Base-by-base conservation (phyloP, 2,113 vertebrate species). In the Equus quagga region DNA sequence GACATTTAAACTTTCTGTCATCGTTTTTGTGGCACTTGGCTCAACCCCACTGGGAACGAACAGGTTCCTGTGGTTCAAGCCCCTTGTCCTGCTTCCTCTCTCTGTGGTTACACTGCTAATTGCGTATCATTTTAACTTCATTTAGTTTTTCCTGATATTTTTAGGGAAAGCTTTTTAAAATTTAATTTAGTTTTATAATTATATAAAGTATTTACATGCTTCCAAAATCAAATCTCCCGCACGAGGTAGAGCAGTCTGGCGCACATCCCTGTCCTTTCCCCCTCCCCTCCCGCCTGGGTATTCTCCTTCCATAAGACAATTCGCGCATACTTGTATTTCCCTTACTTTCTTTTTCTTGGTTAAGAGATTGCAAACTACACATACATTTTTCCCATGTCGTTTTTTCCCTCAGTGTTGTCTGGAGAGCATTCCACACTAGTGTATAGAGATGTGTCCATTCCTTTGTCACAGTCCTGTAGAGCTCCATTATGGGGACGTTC, bases 381-480 rank as follows among this genome's bases (percentile, higher is more conserved):
- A 21, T 26, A 4, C 51, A 3, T 12, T 24, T 24, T 49, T 36
- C 51, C 1, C 7, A 5, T 23, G 13, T 49, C 0, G 3, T 11
- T 46, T 58, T 70, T 67, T 6, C 5, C 28, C 23, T 46, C 12
- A 46, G 1, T 4, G 0, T 65, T 18, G 73, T 46, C 44, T 15
- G n/a, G 54, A 31, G 51, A 4, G 36, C 28, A 3, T 15, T 54
- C 51, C 51, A 54, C 51, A 54, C 14, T 19, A 24, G 60, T 4
- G 1, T 26, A 6, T 17, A 19, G 73, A 86, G 73, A 2, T 8
- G 56, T 19, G 58, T 23, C 23, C 17, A 2, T 19, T 56, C 19
- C 15, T 33, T n/a, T 69, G 36, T 51, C 7, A 0, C 5, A 13
- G 33, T n/a, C 8, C 3, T 2, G 10, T 23, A 9, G 36, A 8